Evolutionary conservation across 2,797 vertebrate species (phyloP), one percentile per base, ranked within the genome.

Genomic region (Remorina albescens): DNA sequence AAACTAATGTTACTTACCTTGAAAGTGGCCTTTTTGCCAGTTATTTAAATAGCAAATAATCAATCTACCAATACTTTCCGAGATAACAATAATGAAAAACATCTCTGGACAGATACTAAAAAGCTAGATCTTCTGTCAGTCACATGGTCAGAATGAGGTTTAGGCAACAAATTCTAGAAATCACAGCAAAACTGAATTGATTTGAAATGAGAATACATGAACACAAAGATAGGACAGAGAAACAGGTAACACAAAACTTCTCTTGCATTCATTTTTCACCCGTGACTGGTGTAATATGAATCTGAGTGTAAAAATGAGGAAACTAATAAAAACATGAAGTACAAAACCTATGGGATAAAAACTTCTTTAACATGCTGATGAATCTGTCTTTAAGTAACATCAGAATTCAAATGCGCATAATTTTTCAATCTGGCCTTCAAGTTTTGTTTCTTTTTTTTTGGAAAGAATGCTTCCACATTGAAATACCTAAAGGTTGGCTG

Each of bases 1-100:
- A 19, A 5, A 50, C 42, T 64, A 23, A 62, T 37, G 69, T 15
- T 56, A 78, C 73, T 82, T 78, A 78, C 70, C 78, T 74, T 32
- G 1, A 74, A 19, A 65, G 37, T 10, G 36, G 23, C 2, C 4
- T 36, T 42, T 26, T 39, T n/a, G 1, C 6, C 32, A 16, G 37
- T 41, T 21, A 70, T 56, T 76, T 58, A 68, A 79, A 79, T 37
- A 28, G 6, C 18, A 74, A 56, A 65, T 54, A 19, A 74, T 76
- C 8, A 59, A 19, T 32, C 30, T 62, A 64, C 70, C 41, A 74
- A 71, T 60, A 42, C 71, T 63, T 65, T 54, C 19, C 16, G 50
- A 13, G 0, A 46, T 42, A 58, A 11, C 11, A 34, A 67, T 32
- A 49, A 13, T 23, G 26, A 79, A 54, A 32, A 55, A 59, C 12